Base-by-base conservation (phyloP, 2,113 vertebrate genomes). In the Colius striatus region DNA sequence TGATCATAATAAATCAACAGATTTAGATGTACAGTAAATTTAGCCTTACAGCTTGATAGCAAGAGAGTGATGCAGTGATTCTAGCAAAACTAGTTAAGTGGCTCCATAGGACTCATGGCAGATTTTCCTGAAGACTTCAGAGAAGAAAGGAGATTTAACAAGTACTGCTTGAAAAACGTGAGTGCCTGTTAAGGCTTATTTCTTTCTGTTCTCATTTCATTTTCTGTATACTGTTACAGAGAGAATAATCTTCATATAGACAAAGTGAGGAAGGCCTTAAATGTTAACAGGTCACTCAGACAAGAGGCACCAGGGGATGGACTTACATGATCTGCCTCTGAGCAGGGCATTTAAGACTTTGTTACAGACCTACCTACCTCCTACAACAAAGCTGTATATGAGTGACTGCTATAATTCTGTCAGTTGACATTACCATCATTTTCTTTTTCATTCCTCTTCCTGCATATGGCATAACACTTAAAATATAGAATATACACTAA, bases 21-120 rank as follows among this genome's bases (percentile, higher is more conserved):
- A 92, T 84, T 57, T 67, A 89, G 94, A 85, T 22, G 57, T 51
- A 84, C 32, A 25, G 25, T 54, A 91, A 90, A 82, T 90, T 77
- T 89, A 80, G 68, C 41, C 86, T 84, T 89, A 36, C 32, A 62
- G 71, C 77, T 90, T 77, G 57, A 62, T 38, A 86, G 26, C 34
- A 82, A 51, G 34, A 87, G 25, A 90, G 47, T 48, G 19, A 79
- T 76, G 84, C 80, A 90, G 47, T 50, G 19, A 79, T 78, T 86
- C 80, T 67, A 73, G 26, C 34, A 78, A 87, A 97, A 90, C 11
- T 47, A 72, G 61, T 71, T 65, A 82, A 94, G 83, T 74, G 77
- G 54, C 43, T 94, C 62, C 61, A 30, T 7, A 87, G 86, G 71
- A 73, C 63, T 92, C 63, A n/a, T 25, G 51, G 68, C 9, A 83